Base-by-base conservation (phyloP, 1,140 invertebrate genomes). In the Conopomorpha cramerella region DNA sequence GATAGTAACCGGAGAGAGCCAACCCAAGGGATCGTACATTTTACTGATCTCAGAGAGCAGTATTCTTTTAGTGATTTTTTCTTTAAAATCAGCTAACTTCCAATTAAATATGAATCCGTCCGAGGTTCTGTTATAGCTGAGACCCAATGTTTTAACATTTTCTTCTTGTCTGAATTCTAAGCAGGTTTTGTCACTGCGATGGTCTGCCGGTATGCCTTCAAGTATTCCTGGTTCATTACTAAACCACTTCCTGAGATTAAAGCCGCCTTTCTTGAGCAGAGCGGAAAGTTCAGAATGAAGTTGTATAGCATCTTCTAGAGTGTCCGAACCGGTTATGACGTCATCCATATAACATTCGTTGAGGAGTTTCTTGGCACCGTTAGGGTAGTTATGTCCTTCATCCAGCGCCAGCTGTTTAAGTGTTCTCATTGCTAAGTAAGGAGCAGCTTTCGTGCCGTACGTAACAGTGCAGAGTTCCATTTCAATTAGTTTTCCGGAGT, bases 371-470 rank as follows among this genome's bases (percentile, higher is more conserved):
- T 23, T 23, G 4, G 19, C 19, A 4, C 19, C 4, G 19, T 26
- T 6, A 7, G 51, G 55, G 33, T 47, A 60, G 1, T 43, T 8
- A 0, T 32, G 1, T 12, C 19, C 8, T 23, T 52, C 46, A 16
- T 56, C 48, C 0, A 33, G 11, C 1, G 54, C 56, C 2, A 70
- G 17, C 30, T 23, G 19, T 23, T 23, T 23, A 6, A 23, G 10
- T 23, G 19, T 23, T 23, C 10, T 23, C 19, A 6, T 4, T 4
- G 19, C 19, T 23, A 23, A 6, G 19, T 23, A 23, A 4, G 19
- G 19, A 10, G 19, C 19, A 60, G 36, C 13, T 53, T 27, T 6
- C 68, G 15, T 19, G 54, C 45, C 15, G 54, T 45, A 1, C 56
- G 52, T 6, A 61, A 32, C 39, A 34, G 4, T 23, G 4, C 65